Evolutionary conservation across 1,140 invertebrate genomes (phyloP), one percentile per base, ranked within the genome.

Genomic region (Steinernema khuongi): DNA sequence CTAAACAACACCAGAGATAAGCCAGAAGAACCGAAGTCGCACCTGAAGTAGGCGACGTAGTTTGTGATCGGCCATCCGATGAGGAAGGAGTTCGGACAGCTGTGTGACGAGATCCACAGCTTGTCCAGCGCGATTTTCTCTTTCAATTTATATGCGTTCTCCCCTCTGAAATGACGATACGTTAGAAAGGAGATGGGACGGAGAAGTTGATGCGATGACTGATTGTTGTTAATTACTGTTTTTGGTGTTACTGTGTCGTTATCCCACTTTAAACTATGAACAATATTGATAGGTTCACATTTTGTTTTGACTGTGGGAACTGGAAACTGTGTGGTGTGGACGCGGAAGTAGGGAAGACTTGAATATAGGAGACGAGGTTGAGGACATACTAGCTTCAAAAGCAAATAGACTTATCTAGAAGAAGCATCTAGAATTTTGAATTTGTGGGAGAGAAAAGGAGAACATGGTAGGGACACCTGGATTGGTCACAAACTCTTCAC

Each of bases 11-110:
- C 31, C 4, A 19, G 50, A 73, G 30, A 18, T 28, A n/a, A n/a
- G n/a, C n/a, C 33, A 19, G 0, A 74, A 60, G 32, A 31, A n/a
- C 28, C 1, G 31, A 50, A 17, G 18, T 76, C 68, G n/a, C 81
- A 83, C 73, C 75, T 78, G 73, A 88, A 88, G 68, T 86, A 87
- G 11, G 85, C 87, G 18, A 88, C 85, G 43, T 82, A 80, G 68
- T 88, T 88, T 69, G 77, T 81, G 1, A 85, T 82, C 1, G 86
- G 86, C 87, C 87, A 88, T 36, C 87, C 87, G 70, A 88, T 82
- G 18, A 88, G 83, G 78, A 88, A 88, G 0, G 87, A 88, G 41
- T 80, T 77, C 4, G 86, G 81, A 77, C 66, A 87, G 80, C 72
- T 87, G 81, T 76, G 86, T 78, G 67, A 87, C 67, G 79, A 84